These are phyloP conservation scores for Entosphenus tridentatus DNA, from an alignment of 2,113 vertebrate genomes.

Conservation along the genomic window DNA sequence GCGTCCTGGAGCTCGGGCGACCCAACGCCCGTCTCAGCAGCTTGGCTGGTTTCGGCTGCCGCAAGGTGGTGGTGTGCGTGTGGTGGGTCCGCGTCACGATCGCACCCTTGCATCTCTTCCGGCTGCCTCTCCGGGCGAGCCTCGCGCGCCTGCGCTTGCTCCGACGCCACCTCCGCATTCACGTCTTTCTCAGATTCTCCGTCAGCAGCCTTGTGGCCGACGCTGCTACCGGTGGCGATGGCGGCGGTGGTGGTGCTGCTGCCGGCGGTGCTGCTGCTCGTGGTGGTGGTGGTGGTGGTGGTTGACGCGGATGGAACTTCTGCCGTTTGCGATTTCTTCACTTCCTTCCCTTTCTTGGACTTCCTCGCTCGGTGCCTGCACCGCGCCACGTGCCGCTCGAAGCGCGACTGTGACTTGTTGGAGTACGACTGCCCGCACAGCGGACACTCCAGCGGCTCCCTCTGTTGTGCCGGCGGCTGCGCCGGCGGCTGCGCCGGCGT, in stretches of 20 bases:
- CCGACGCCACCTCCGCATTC: background rate
- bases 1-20: slow-evolving; percentile 5
- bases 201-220: slow-evolving; percentile 21
- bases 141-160: background rate
- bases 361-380: slow-evolving; percentile 21
- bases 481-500: too few species aligned
- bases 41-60: background rate
- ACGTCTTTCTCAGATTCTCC: background rate
- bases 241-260: slow-evolving; percentile 21
- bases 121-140: background rate
- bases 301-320: slow-evolving; percentile 19
- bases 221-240: slow-evolving; percentile 9
- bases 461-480: too few species aligned
- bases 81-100: background rate
- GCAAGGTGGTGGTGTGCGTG: slow-evolving; percentile 2
- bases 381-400: slow-evolving; percentile 30
- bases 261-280: slow-evolving; percentile 11
- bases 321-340: slow-evolving; percentile 22
- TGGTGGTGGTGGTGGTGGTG: too few species aligned
- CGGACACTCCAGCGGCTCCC: too few species aligned
- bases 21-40: too few species aligned
- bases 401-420: slow-evolving; percentile 1
- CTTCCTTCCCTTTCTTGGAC: slow-evolving; percentile 26
- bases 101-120: background rate
- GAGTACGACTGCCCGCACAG: background rate